Evolutionary conservation across 2,113 vertebrate genomes (phyloP), one percentile per base, ranked within the genome.

Genomic region (Syrrhaptes paradoxus): DNA sequence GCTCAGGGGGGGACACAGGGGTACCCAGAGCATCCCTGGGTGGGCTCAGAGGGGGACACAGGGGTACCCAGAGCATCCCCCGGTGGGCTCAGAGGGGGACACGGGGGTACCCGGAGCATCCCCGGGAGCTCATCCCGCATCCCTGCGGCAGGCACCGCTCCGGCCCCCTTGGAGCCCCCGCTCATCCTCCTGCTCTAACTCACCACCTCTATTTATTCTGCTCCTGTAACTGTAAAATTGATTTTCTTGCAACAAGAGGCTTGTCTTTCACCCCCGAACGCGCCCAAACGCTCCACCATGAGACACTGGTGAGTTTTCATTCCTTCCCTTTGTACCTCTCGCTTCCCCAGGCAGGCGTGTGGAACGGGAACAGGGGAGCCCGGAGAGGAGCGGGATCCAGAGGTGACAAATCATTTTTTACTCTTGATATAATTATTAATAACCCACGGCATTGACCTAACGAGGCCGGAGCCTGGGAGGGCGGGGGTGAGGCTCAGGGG

Each of bases 221-320:
- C 98, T 98, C 97, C 98, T 97, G 92, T 98, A 98, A 98, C 97
- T 98, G 98, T 98, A 98, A 98, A 98, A 98, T 98, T 98, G 98
- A 98, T 98, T 98, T 98, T 86, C 97, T 95, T 96, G 98, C 96
- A 97, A 97, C 98, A 97, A 95, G 97, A 95, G 96, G 72, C 97
- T 97, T 90, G 97, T 97, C 98, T 97, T 97, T 97, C 97, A 96
- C 97, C 78, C 94, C 96, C 72, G 92, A 97, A 96, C 95, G 93
- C 97, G 89, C 97, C 97, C 97, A 96, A 98, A 97, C 85, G 97
- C 95, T 96, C 96, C 94, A 92, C 97, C 97, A 97, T 91, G 93
- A 97, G 97, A 98, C 97, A 97, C 97, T 95, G 97, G 94, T 97
- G 97, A 91, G 96, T 98, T 98, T 98, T 98, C 98, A 98, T 98